Conservation (phyloP, 2,797 vertebrate genomes). For the Podarcis lilfordi region DNA sequence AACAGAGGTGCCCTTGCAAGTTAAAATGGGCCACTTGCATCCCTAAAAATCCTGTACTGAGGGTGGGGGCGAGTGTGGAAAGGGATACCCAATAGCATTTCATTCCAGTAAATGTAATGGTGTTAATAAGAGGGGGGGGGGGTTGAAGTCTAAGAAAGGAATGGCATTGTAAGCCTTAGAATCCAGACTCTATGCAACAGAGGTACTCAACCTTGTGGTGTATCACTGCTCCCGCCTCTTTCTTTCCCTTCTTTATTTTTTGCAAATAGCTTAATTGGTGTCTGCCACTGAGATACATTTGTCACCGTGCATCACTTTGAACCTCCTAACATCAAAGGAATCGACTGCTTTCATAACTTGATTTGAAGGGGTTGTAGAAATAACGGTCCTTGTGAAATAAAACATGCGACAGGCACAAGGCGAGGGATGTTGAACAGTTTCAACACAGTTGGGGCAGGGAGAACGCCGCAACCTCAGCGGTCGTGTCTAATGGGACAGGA, state of each 20-base stretch:
- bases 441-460: constrained; percentile 35
- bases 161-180: neutral
- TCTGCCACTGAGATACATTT: constrained; percentile 75
- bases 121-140: neutral
- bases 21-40: neutral
- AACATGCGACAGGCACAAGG: constrained; percentile 41
- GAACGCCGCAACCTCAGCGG: neutral
- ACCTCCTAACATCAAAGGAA: constrained; percentile 89
- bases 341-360: constrained; percentile 80
- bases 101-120: constrained; percentile 9
- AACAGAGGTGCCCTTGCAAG: neutral
- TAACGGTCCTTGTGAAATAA: constrained; percentile 70
- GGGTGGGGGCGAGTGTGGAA: too few relatives aligned
- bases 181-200: neutral
- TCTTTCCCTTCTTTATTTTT: constrained; percentile 23
- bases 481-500: neutral
- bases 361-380: constrained; percentile 73
- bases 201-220: constrained; percentile 10
- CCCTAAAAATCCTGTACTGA: neutral
- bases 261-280: constrained; percentile 77
- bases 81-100: neutral
- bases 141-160: neutral
- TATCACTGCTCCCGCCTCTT: neutral
- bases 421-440: constrained; percentile 38
- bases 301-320: constrained; percentile 77